Evolutionary conservation across 2,113 vertebrate genomes (phyloP).

Genomic region (Erythrocercus mccallii): DNA sequence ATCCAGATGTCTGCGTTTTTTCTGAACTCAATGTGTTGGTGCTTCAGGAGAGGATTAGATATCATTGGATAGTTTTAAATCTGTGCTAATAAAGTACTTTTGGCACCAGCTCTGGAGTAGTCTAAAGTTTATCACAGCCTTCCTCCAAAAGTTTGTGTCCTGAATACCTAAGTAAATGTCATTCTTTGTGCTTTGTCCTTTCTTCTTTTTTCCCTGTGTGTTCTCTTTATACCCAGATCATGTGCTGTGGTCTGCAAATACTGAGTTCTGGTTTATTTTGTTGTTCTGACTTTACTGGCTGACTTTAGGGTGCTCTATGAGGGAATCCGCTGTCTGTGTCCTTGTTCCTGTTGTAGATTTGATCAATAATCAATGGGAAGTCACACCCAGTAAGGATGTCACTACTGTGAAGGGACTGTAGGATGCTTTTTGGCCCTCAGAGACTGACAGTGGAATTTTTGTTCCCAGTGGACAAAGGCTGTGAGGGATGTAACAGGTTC

Average conservation of each 20-base stretch:
- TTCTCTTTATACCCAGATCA: not conserved
- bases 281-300: not conserved
- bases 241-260: not conserved
- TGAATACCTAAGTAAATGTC: not conserved
- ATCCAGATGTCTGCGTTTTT: not conserved
- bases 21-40: not conserved
- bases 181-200: not conserved
- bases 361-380: not conserved
- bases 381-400: not conserved
- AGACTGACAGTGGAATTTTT: not conserved
- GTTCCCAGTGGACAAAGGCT: not conserved
- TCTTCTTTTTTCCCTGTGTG: not conserved
- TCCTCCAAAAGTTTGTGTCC: not conserved
- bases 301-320: not conserved
- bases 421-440: not conserved
- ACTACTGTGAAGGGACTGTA: not conserved
- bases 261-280: not conserved
- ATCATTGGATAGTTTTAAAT: not conserved
- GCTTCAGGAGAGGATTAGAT: not conserved
- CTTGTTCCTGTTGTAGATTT: not conserved
- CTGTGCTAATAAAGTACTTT: not conserved
- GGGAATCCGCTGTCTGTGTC: not conserved
- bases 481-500: not conserved
- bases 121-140: not conserved
- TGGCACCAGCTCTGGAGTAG: not conserved